Evolutionary conservation across 2,113 vertebrate species (phyloP).

Genomic region (Nesoenas mayeri): DNA sequence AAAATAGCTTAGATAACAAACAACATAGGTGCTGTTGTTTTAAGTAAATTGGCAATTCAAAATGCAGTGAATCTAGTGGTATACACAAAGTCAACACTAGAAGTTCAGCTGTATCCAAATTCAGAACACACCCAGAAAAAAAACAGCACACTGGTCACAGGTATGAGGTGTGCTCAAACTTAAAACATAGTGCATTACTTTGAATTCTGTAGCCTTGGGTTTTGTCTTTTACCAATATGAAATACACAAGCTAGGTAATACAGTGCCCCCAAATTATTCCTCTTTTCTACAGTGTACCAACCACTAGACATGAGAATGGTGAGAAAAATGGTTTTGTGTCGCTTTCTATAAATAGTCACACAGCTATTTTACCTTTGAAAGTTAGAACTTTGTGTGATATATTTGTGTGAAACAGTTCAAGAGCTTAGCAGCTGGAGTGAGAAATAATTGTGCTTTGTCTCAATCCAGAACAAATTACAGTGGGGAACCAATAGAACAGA

Average conservation of each 20-base stretch:
- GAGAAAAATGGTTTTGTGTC: background rate
- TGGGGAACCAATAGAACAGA: background rate
- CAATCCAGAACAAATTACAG: background rate
- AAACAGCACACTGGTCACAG: background rate
- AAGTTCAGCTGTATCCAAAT: background rate
- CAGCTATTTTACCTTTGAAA: background rate
- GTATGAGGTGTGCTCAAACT: background rate
- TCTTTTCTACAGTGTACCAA: background rate
- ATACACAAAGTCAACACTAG: background rate
- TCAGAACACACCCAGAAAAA: background rate
- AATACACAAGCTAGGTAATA: background rate
- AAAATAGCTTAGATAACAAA: background rate
- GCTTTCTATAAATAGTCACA: background rate
- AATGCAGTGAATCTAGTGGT: background rate
- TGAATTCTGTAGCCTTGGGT: background rate
- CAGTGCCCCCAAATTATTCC: background rate
- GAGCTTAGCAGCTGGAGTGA: background rate
- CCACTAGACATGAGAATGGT: fast-evolving
- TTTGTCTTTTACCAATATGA: background rate
- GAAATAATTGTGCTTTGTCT: background rate
- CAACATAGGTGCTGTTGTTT: background rate
- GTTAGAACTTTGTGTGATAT: background rate
- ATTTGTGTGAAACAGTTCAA: background rate
- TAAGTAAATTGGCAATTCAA: background rate
- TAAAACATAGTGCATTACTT: background rate